These are phyloP conservation scores for Cheiracanthium punctorium DNA, from an alignment of 2,888 invertebrate genomes.

Conservation along the genomic window DNA sequence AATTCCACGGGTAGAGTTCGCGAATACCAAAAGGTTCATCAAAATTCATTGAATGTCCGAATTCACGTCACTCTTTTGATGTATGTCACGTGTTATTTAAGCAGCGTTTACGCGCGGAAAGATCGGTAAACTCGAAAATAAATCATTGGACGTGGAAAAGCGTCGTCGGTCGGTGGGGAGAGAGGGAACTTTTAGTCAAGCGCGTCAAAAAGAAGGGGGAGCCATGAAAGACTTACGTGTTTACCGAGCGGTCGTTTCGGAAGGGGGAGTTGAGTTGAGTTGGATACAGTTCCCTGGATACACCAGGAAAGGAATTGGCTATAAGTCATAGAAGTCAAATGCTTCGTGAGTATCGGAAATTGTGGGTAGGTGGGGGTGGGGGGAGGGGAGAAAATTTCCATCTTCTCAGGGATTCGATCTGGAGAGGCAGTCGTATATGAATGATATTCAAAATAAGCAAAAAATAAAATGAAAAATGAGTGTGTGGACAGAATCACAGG, in stretches of 20 bases:
- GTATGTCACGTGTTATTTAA: slow-evolving; percentile 13
- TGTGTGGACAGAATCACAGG: no score
- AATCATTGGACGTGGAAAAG: slow-evolving; percentile 19
- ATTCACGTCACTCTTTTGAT: neutral
- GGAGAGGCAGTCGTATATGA: no score
- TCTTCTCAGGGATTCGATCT: no score
- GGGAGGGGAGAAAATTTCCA: no score
- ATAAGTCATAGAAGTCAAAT: neutral
- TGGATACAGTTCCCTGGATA: neutral
- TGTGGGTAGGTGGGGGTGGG: neutral
- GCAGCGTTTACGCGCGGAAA: slow-evolving; percentile 7
- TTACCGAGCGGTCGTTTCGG: neutral
- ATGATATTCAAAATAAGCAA: no score
- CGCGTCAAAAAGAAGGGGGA: slow-evolving; percentile 7
- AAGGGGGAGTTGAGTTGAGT: neutral
- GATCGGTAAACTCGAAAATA: slow-evolving; percentile 15
- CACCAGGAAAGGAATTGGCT: neutral
- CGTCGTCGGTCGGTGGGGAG: neutral
- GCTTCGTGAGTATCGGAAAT: neutral
- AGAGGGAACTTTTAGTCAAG: neutral
- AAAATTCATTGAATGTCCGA: neutral
- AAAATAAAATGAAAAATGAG: no score
- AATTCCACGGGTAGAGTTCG: no score
- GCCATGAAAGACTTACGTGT: neutral
- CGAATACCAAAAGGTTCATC: neutral